Percentiles rank a stretch among this genome's conserved stretches.
These are phyloP conservation scores for Globodera rostochiensis DNA, from an alignment of 1,140 invertebrate genomes.

Conservation along the genomic window DNA sequence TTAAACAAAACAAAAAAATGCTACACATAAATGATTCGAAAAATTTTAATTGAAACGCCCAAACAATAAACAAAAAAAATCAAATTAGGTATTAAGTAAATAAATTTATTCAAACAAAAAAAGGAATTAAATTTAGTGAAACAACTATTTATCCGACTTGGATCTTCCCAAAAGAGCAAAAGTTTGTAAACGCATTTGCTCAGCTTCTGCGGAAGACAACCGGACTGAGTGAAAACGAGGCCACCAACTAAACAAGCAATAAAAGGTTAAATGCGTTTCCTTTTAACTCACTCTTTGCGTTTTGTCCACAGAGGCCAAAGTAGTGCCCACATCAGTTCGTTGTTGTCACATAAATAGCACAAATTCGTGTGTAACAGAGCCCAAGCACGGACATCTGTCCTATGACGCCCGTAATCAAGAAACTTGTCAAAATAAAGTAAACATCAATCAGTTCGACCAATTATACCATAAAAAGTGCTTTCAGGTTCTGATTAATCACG, in stretches of 20 bases:
- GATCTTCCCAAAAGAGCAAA: constrained; percentile 12
- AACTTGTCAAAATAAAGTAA: constrained; percentile 1
- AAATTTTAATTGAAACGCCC: too few relatives aligned
- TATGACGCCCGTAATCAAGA: constrained; percentile 22
- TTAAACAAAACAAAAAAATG: too few relatives aligned
- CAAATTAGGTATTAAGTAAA: too few relatives aligned
- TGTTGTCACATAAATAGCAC: constrained; percentile 23
- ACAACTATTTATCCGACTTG: background rate
- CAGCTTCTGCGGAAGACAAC: background rate
- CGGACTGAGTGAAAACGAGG: constrained; percentile 8
- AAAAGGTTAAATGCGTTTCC: background rate
- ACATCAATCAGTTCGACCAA: background rate
- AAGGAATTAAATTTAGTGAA: background rate
- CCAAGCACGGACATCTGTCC: constrained; percentile 16
- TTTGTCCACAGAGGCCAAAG: constrained; percentile 12
- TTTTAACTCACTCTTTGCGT: constrained; percentile 13
- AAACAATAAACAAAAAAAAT: too few relatives aligned
- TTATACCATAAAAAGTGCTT: constrained; percentile 24
- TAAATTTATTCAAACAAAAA: too few relatives aligned
- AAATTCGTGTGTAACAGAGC: constrained; percentile 20
- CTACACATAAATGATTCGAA: too few relatives aligned
- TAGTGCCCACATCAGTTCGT: constrained; percentile 14
- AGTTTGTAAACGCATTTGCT: constrained; percentile 3
- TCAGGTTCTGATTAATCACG: constrained; percentile 21
- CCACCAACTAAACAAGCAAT: constrained; percentile 23